A percentile compares a stretch with the other conserved stretches of the same genome.
These are phyloP conservation scores for Drosophila anceps DNA, from an alignment of 2,888 invertebrate species.

Conservation along the genomic window DNA sequence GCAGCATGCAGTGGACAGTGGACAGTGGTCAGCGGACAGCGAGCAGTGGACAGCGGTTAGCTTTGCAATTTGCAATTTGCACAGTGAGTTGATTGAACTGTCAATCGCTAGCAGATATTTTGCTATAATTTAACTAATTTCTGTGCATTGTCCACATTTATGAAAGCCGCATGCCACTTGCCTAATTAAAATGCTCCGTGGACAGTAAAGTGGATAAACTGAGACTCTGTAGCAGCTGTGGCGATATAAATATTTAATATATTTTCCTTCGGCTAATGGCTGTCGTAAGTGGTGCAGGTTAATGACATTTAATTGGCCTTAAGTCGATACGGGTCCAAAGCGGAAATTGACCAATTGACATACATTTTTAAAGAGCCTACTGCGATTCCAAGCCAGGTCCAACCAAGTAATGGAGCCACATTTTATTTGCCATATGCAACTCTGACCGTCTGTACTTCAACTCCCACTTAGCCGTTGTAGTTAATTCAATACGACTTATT, in stretches of 20 bases:
- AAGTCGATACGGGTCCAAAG: conserved; percentile 29
- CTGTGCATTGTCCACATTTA: conserved; percentile 65
- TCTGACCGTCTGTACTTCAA: conserved; percentile 5
- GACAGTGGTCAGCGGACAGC: conserved; percentile 5
- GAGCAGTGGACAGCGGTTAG: neutral
- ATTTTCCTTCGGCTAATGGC: conserved; percentile 53
- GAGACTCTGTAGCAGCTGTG: conserved; percentile 21
- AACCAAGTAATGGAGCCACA: conserved; percentile 40
- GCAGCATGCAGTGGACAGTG: conserved; percentile 1
- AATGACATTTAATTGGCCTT: conserved; percentile 75
- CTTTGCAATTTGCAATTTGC: conserved; percentile 45
- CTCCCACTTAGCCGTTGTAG: neutral
- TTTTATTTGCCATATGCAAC: conserved; percentile 45
- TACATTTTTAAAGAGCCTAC: conserved; percentile 75
- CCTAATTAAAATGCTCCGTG: conserved; percentile 69
- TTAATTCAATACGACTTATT: conserved; percentile 46
- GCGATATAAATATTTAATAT: conserved; percentile 69
- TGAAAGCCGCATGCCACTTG: conserved; percentile 62
- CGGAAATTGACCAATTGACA: conserved; percentile 80
- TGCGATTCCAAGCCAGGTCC: conserved; percentile 8
- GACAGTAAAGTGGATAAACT: conserved; percentile 2
- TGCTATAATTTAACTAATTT: conserved; percentile 67
- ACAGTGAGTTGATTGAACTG: conserved; percentile 73
- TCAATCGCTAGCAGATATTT: conserved; percentile 64
- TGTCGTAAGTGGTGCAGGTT: conserved; percentile 56